A percentile compares a stretch with the other conserved stretches of the same genome.
Evolutionary conservation across 2,888 invertebrate species (phyloP).

Genomic region (Congeria kusceri): DNA sequence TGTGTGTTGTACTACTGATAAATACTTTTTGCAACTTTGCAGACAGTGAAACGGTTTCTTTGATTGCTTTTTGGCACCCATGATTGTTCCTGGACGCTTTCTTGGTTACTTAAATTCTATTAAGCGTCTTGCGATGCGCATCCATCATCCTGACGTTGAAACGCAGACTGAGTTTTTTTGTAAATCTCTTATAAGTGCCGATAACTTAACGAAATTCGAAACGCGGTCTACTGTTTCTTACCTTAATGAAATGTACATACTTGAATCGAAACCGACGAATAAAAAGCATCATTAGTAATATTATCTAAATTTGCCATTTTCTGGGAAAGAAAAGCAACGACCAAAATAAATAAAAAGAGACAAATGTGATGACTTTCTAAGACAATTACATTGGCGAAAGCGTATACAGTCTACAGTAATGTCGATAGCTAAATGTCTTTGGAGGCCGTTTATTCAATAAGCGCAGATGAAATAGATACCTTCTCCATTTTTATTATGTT

Average conservation of each 20-base stretch:
- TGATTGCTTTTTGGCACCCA: constrained; percentile 59
- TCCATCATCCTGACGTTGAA: constrained; percentile 36
- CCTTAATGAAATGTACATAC: constrained; percentile 60
- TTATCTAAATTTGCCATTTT: neutral
- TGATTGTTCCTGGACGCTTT: constrained; percentile 36
- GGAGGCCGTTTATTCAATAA: constrained; percentile 55
- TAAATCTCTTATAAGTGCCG: constrained; percentile 52
- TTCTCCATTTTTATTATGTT: constrained; percentile 55
- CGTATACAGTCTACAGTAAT: no score
- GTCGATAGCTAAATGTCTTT: constrained; percentile 50
- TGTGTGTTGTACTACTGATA: constrained; percentile 34
- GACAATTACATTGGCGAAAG: constrained; percentile 9
- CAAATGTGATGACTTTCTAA: constrained; percentile 14
- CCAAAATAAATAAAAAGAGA: neutral
- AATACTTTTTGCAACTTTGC: constrained; percentile 41
- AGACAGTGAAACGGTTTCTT: constrained; percentile 51
- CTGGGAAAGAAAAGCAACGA: neutral
- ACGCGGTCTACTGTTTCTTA: constrained; percentile 28
- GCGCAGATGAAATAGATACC: constrained; percentile 54
- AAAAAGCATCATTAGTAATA: constrained; percentile 7
- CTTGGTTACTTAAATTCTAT: constrained; percentile 42
- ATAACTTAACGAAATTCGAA: constrained; percentile 30
- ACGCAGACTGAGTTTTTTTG: constrained; percentile 40
- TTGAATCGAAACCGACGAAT: constrained; percentile 26
- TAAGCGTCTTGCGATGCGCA: constrained; percentile 24